A percentile compares a stretch with the other conserved stretches of the same genome.
These are phyloP conservation scores for Anseranas semipalmata DNA, from an alignment of 2,113 vertebrate species.

Conservation along the genomic window DNA sequence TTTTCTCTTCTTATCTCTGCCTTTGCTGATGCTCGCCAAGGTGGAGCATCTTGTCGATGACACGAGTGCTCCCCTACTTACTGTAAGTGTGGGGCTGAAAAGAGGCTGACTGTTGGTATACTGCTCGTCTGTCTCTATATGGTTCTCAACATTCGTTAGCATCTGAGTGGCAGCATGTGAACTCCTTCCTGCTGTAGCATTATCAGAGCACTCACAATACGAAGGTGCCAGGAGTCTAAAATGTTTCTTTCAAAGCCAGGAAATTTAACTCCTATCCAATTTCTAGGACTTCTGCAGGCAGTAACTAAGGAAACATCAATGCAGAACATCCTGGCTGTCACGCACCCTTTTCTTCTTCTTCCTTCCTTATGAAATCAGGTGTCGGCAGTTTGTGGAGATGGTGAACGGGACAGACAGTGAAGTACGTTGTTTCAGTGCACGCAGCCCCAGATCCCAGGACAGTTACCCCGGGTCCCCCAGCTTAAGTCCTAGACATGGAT, in stretches of 20 bases:
- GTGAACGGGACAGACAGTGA: slow-evolving; percentile 98
- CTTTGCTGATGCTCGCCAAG: background rate
- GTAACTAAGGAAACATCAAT: background rate
- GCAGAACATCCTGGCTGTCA: slow-evolving; percentile 38
- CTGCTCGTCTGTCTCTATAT: background rate
- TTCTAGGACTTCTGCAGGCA: background rate
- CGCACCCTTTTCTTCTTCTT: background rate
- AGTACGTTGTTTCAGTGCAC: slow-evolving; percentile 90
- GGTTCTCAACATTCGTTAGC: background rate
- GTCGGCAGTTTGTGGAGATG: slow-evolving; percentile 99
- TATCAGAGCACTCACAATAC: background rate
- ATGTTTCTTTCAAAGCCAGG: background rate
- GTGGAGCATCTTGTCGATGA: background rate
- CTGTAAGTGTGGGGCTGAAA: background rate
- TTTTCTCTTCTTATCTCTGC: background rate
- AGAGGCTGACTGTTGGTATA: background rate
- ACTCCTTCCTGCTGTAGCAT: background rate
- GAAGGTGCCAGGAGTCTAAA: background rate
- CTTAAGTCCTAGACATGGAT: slow-evolving; percentile 90
- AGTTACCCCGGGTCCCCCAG: slow-evolving; percentile 93
- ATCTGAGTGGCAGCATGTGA: background rate
- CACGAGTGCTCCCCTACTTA: too few species aligned
- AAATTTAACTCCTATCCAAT: background rate
- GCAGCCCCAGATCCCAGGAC: slow-evolving; percentile 95
- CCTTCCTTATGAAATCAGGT: slow-evolving; percentile 73